Base-by-base conservation (phyloP, 2,797 vertebrate species). In the Myotis findleyi region DNA sequence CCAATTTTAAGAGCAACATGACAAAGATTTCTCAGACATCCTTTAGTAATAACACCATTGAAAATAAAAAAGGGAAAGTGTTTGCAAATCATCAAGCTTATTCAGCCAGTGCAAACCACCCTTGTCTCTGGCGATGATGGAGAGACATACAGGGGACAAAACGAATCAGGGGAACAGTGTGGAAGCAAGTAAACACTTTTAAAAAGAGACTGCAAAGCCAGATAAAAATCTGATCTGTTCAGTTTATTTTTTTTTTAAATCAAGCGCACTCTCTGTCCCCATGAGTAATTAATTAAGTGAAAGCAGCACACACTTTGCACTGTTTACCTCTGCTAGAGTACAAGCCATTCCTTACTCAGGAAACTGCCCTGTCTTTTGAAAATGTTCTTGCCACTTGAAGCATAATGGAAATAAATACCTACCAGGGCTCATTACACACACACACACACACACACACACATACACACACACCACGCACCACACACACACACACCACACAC, bases 31-130 rank as follows among this genome's bases (percentile, higher is more conserved):
- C 76, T 97, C 89, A 93, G 68, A 94, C 96, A 93, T 71, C 0
- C 53, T 75, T 94, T 62, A 96, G 93, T 83, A 84, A 88, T 72
- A 44, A 80, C 88, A 95, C 21, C 41, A 62, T 8, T 75, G 83
- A 94, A 96, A 96, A 92, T 36, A 94, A 82, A 92, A 93, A 72
- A 18, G 71, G 87, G 41, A 92, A 72, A 95, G 25, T 88, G 69
- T 97, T 98, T 95, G 95, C 71, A 96, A 93, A 97, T 93, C 68
- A 88, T 84, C 83, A 95, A 55, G n/a, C 92, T 97, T 95, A 94
- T 94, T 98, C 94, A 97, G 11, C 94, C 96, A 88, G 87, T 97
- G 91, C 94, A 89, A 97, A 90, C 89, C 89, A 94, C 82, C 77
- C 80, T 12, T 68, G 53, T 38, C 30, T 79, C 53, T 90, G 88